Percentiles rank a stretch among this genome's conserved stretches.
Conservation (phyloP, 30 jellyfish, hydroid and myxozoan genomes). For the Mastigias papua region DNA sequence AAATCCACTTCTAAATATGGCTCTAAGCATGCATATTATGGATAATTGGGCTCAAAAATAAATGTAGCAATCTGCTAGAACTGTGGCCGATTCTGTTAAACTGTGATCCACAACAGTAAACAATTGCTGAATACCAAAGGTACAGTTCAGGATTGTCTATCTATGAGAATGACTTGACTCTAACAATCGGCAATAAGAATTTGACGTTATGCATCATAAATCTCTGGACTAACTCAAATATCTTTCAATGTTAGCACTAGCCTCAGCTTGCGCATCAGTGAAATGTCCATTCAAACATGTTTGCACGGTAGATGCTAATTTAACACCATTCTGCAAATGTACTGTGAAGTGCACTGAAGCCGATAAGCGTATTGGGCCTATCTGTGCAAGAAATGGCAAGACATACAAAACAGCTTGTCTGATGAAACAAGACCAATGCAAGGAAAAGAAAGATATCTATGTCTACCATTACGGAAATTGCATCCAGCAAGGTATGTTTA, state of each 20-base stretch:
- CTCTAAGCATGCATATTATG: no score
- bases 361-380: constrained; percentile 49
- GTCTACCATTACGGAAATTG: constrained; percentile 80
- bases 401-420: constrained; percentile 51
- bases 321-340: constrained; percentile 62
- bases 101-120: background rate
- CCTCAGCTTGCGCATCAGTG: constrained; percentile 12
- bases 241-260: background rate
- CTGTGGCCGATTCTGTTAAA: background rate
- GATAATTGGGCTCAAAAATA: no score
- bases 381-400: constrained; percentile 76
- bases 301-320: constrained; percentile 21
- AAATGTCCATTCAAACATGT: constrained; percentile 31
- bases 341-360: constrained; percentile 37
- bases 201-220: background rate
- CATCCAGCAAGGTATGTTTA: constrained; percentile 54
- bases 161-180: background rate
- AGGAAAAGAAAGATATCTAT: constrained; percentile 11
- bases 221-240: no score
- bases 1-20: no score
- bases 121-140: background rate
- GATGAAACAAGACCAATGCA: constrained; percentile 67
- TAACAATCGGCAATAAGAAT: background rate
- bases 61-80: no score
- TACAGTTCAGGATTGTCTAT: background rate